Evolutionary conservation across 2,797 vertebrate genomes (phyloP).

Genomic region (Notamacropus eugenii): DNA sequence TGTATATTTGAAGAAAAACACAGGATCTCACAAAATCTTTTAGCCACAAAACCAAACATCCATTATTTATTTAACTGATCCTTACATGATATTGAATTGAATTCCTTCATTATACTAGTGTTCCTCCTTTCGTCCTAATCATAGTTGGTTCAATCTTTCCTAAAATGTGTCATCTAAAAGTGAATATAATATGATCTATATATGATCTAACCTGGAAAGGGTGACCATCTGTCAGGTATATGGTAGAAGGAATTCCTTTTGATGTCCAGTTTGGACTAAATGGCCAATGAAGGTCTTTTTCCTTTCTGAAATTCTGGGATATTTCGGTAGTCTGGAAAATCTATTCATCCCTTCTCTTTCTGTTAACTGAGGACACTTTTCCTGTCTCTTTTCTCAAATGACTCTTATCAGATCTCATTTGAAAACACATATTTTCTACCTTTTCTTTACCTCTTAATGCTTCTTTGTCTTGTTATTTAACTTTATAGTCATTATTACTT

Average conservation of each 20-base stretch:
- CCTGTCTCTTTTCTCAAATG: conserved; percentile 55
- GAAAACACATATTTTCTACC: conserved; percentile 75
- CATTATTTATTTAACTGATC: background rate
- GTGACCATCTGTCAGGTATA: background rate
- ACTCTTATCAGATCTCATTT: conserved; percentile 69
- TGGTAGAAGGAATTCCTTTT: background rate
- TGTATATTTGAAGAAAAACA: background rate
- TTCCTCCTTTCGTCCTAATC: background rate
- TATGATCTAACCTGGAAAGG: background rate
- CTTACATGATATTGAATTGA: background rate
- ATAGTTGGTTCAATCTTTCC: background rate
- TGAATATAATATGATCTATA: background rate
- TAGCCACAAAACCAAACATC: background rate
- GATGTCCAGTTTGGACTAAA: background rate
- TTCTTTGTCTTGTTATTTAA: conserved; percentile 62
- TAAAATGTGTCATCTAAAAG: background rate
- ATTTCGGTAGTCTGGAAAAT: conserved; percentile 44
- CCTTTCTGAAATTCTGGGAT: background rate
- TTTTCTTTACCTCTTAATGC: conserved; percentile 68
- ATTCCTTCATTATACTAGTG: background rate
- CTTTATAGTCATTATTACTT: conserved; percentile 63
- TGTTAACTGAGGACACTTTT: conserved; percentile 64
- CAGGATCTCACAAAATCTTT: background rate
- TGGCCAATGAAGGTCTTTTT: background rate
- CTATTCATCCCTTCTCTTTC: conserved; percentile 63